Evolutionary conservation across 2,113 vertebrate species (phyloP).

Genomic region (Euleptes europaea): DNA sequence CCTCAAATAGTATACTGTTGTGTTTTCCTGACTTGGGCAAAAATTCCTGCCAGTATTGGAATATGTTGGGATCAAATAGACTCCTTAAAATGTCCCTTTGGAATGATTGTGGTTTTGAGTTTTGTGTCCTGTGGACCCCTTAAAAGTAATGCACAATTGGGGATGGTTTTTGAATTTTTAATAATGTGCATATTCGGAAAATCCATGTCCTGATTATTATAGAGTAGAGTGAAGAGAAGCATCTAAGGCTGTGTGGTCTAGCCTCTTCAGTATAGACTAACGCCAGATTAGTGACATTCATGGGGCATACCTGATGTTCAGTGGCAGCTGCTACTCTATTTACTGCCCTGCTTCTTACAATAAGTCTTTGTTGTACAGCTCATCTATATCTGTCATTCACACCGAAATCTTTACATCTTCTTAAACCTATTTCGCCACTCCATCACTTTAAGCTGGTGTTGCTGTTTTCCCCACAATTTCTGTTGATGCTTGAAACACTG

Average conservation of each 20-base stretch:
- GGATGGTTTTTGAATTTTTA: not conserved
- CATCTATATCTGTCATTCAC: not conserved
- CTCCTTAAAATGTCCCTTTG: accelerated
- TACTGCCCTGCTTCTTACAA: not conserved
- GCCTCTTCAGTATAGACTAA: not conserved
- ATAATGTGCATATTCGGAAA: conserved; percentile 5
- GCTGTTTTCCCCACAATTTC: not conserved
- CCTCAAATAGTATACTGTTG: not conserved
- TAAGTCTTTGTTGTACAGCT: not conserved
- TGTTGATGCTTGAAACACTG: not conserved
- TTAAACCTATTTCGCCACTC: not conserved
- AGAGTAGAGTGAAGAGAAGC: not conserved
- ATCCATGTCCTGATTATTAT: not conserved
- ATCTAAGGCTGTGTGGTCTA: not conserved
- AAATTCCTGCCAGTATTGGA: not conserved
- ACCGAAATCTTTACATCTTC: not conserved
- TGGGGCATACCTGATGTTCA: not conserved
- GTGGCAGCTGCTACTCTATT: not conserved
- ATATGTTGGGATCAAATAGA: not conserved
- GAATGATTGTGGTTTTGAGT: not conserved
- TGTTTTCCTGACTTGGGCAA: not conserved
- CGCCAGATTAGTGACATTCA: not conserved
- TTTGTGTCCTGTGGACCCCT: not conserved
- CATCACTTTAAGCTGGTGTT: too few species aligned
- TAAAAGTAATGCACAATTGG: not conserved